phyloP scores from a whole-genome alignment of 2,113 vertebrate species.

The Thunnus maccoyii region DNA sequence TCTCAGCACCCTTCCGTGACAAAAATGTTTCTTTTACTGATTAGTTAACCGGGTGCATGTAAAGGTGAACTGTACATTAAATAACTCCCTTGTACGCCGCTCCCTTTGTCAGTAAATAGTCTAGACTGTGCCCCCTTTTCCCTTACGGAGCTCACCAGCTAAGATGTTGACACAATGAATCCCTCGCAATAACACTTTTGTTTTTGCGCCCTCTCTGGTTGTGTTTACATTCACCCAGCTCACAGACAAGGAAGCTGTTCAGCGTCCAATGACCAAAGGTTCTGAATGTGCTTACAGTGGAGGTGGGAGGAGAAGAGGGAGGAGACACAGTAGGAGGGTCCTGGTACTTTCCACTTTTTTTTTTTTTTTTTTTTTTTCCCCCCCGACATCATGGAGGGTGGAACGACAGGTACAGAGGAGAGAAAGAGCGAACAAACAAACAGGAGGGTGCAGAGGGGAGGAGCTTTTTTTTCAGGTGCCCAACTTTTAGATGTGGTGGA shows the following conservation, averaged over 20 bases:
- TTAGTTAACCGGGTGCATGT: slow-evolving; percentile 75
- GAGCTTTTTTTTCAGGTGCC: slow-evolving; percentile 62
- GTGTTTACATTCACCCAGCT: slow-evolving; percentile 84
- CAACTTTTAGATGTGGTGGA: slow-evolving; percentile 45
- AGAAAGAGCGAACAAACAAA: slow-evolving; percentile 44
- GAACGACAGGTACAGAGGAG: slow-evolving; percentile 51
- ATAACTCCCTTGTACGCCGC: slow-evolving; percentile 65
- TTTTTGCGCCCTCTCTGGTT: slow-evolving; percentile 84
- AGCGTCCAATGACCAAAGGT: slow-evolving; percentile 68
- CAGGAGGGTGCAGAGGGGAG: slow-evolving; percentile 46
- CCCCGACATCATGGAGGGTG: slow-evolving; percentile 33
- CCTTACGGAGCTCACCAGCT: slow-evolving; percentile 42
- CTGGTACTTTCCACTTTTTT: slow-evolving; percentile 47
- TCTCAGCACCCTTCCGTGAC: slow-evolving; percentile 77
- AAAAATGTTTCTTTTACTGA: slow-evolving; percentile 78
- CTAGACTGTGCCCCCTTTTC: slow-evolving; percentile 76
- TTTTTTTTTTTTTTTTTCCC: slow-evolving; percentile 30
- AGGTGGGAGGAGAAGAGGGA: slow-evolving; percentile 45
- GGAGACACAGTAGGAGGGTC: slow-evolving; percentile 37
- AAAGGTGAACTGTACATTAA: slow-evolving; percentile 79
- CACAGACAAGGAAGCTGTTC: slow-evolving; percentile 79
- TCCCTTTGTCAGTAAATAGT: slow-evolving; percentile 82
- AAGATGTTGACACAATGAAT: slow-evolving; percentile 83
- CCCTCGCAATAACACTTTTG: slow-evolving; percentile 85
- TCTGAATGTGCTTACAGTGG: slow-evolving; percentile 40